These are phyloP conservation scores for Apeltes quadracus DNA, from an alignment of 2,113 vertebrate genomes.

Conservation along the genomic window DNA sequence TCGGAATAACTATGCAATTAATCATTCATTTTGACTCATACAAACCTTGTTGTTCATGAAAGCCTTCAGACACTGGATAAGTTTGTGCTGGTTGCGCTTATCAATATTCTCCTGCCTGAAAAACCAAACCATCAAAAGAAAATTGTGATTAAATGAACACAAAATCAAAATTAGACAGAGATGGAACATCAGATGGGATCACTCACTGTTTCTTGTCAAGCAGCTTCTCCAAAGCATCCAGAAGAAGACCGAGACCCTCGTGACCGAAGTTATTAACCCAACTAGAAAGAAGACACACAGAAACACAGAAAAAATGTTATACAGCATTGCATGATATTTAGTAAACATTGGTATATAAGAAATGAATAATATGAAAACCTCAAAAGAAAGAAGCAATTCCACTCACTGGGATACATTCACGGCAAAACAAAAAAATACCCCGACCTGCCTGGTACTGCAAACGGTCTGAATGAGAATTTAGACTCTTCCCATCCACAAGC, in stretches of 20 bases:
- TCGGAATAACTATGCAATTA: background rate
- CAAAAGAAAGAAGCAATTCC: constrained; percentile 53
- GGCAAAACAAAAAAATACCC: constrained; percentile 25
- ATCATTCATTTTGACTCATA: constrained; percentile 31
- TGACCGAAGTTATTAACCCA: constrained; percentile 99
- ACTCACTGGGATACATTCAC: constrained; percentile 45
- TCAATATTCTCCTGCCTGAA: constrained; percentile 93
- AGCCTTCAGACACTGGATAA: constrained; percentile 98
- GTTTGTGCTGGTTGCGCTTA: constrained; percentile 97
- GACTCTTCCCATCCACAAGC: constrained; percentile 63
- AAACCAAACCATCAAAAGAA: constrained; percentile 10
- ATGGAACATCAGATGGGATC: background rate
- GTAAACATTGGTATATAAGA: constrained; percentile 18
- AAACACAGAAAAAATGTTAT: constrained; percentile 16
- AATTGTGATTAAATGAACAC: background rate
- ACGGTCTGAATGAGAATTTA: constrained; percentile 53
- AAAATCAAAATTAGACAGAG: background rate
- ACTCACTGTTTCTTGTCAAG: constrained; percentile 98
- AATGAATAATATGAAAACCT: constrained; percentile 34
- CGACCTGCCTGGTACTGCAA: constrained; percentile 18
- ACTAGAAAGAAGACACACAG: constrained; percentile 72
- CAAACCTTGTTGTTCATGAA: constrained; percentile 99
- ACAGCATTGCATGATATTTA: background rate
- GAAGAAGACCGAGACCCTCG: constrained; percentile 93
- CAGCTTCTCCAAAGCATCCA: constrained; percentile 92